Percentiles rank a stretch among this genome's conserved stretches.
phyloP scores from a whole-genome alignment of 2,888 invertebrate species.

The Monoplex corrugatus region DNA sequence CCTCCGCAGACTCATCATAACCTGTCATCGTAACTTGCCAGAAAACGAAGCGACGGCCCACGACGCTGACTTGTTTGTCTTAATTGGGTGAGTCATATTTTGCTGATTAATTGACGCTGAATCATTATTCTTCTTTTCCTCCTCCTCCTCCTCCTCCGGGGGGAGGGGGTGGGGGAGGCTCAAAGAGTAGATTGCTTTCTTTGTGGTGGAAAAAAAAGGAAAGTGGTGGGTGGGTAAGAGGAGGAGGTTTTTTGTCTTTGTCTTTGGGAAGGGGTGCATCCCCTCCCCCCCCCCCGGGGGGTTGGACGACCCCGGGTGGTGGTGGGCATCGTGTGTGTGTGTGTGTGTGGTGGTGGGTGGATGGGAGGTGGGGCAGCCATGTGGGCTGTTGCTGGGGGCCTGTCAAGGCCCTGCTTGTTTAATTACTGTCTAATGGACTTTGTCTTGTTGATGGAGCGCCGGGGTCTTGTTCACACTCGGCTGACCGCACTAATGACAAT shows the following conservation, averaged over 20 bases:
- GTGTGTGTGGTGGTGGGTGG: neutral
- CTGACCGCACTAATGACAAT: conserved; percentile 1
- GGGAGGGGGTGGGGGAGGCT: too few relatives aligned
- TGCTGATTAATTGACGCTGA: conserved; percentile 46
- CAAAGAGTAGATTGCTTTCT: conserved; percentile 41
- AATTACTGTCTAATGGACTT: conserved; percentile 45
- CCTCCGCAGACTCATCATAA: conserved; percentile 26
- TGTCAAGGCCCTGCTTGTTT: conserved; percentile 21
- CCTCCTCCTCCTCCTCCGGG: neutral
- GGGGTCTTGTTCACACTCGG: conserved; percentile 34
- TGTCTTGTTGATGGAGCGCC: neutral
- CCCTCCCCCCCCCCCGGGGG: too few relatives aligned
- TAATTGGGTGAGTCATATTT: conserved; percentile 42
- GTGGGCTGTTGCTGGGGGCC: neutral
- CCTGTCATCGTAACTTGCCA: conserved; percentile 41
- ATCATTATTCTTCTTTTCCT: conserved; percentile 31
- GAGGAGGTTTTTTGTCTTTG: too few relatives aligned
- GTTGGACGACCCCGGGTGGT: neutral
- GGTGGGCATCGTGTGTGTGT: neutral
- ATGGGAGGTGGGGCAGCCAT: neutral
- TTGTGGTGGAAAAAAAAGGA: neutral
- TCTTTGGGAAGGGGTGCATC: too few relatives aligned
- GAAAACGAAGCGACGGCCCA: neutral
- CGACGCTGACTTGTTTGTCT: neutral
- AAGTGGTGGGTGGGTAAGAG: neutral